Percentiles rank a stretch among this genome's conserved stretches.
Conservation (phyloP, 2,113 vertebrate species). For the Lophius piscatorius region DNA sequence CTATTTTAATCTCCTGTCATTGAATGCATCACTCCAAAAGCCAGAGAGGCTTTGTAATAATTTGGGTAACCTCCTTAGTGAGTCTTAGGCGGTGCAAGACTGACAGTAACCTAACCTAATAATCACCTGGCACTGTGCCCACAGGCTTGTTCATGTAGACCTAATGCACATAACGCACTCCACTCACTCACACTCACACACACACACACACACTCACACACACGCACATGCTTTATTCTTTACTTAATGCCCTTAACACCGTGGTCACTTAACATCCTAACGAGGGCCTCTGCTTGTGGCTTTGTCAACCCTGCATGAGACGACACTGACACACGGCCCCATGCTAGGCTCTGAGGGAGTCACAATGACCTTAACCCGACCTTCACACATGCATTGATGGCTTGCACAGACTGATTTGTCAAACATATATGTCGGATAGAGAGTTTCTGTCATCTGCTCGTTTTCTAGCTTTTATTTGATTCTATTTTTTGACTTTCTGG, state of each 20-base stretch:
- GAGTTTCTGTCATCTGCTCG: not conserved
- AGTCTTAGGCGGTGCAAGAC: constrained; percentile 65
- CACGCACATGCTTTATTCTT: constrained; percentile 38
- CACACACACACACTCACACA: not conserved
- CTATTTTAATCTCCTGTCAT: too few species aligned
- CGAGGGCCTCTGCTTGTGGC: constrained; percentile 37
- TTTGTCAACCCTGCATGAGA: constrained; percentile 46
- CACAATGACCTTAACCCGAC: constrained; percentile 46
- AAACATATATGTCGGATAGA: not conserved
- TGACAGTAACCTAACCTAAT: constrained; percentile 67
- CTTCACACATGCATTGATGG: constrained; percentile 17
- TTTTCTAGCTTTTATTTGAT: not conserved
- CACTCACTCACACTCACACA: too few species aligned
- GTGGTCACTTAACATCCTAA: constrained; percentile 60
- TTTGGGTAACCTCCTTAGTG: constrained; percentile 72
- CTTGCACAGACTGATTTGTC: constrained; percentile 10
- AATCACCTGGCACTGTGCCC: constrained; percentile 64
- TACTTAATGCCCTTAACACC: constrained; percentile 56
- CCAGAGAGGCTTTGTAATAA: constrained; percentile 48
- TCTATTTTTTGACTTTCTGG: constrained; percentile 17
- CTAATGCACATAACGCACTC: constrained; percentile 56
- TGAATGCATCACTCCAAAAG: too few species aligned
- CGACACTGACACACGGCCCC: constrained; percentile 47
- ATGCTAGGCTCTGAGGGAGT: constrained; percentile 26
- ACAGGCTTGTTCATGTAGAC: constrained; percentile 47